phyloP scores from a whole-genome alignment of 35 echinoderm and acorn worm species.

The Heliocidaris tuberculata region DNA sequence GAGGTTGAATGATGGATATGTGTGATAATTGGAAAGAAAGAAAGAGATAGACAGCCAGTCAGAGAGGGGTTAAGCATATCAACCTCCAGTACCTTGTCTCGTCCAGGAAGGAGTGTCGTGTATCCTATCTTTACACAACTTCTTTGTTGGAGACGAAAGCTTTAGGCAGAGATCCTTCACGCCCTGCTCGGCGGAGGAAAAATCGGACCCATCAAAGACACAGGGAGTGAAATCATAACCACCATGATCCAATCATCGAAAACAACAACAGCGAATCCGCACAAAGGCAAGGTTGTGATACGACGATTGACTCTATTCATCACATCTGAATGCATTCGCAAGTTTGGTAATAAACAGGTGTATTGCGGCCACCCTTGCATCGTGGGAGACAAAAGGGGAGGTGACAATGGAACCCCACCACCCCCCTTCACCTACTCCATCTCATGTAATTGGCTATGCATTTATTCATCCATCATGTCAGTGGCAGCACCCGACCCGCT shows the following conservation, averaged over 20 bases:
- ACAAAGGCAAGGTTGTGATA: background rate
- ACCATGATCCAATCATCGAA: background rate
- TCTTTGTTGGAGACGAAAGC: constrained; percentile 18
- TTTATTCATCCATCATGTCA: constrained; percentile 54
- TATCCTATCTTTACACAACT: constrained; percentile 21
- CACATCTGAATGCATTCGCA: background rate
- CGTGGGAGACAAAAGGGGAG: constrained; percentile 24
- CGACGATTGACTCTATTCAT: background rate
- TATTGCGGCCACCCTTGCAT: background rate
- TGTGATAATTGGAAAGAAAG: background rate
- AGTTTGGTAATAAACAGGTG: constrained; percentile 6
- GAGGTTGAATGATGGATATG: background rate
- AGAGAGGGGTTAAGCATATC: constrained; percentile 1
- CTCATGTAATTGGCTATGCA: constrained; percentile 42
- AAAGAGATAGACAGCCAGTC: constrained; percentile 2
- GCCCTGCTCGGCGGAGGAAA: background rate
- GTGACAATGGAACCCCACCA: background rate
- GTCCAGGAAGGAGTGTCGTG: background rate
- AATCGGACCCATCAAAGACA: background rate
- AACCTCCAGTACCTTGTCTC: background rate
- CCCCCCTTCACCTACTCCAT: background rate
- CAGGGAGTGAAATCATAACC: background rate
- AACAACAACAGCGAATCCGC: background rate
- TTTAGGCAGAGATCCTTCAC: background rate
- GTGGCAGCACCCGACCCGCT: background rate